phyloP scores from a whole-genome alignment of 2,797 vertebrate genomes.

The Fistularia commersonii region DNA sequence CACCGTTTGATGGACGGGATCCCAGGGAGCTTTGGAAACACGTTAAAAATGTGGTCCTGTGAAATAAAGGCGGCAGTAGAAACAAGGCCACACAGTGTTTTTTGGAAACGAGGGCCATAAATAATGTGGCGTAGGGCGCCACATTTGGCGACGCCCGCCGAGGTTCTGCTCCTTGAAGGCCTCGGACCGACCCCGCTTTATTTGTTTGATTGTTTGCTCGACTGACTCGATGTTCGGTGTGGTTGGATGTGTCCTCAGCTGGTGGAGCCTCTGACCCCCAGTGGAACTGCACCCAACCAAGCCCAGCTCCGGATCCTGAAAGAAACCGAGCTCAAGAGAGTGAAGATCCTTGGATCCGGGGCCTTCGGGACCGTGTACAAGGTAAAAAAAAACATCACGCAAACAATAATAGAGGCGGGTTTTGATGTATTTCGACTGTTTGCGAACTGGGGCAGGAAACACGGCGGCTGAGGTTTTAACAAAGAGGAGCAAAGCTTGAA shows the following conservation, averaged over 20 bases:
- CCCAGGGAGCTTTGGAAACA: too few relatives aligned
- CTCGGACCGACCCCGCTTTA: too few relatives aligned
- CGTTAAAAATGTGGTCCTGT: too few relatives aligned
- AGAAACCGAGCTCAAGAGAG: slow-evolving; percentile 93
- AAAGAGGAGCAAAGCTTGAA: background rate
- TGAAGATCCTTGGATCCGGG: slow-evolving; percentile 94
- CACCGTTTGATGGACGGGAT: too few relatives aligned
- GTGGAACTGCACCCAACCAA: slow-evolving; percentile 95
- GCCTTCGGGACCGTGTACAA: slow-evolving; percentile 98
- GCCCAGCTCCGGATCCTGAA: slow-evolving; percentile 97
- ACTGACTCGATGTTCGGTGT: background rate
- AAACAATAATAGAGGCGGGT: too few relatives aligned
- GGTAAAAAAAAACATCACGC: slow-evolving; percentile 75
- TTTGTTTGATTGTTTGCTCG: background rate
- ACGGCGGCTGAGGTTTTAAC: background rate
- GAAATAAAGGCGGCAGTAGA: too few relatives aligned
- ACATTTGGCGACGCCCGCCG: too few relatives aligned
- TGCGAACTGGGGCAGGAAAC: background rate
- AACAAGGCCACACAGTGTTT: too few relatives aligned
- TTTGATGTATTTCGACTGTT: too few relatives aligned
- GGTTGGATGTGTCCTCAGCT: slow-evolving; percentile 72
- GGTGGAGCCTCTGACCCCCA: slow-evolving; percentile 95
- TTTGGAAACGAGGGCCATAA: too few relatives aligned
- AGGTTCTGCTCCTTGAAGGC: too few relatives aligned
- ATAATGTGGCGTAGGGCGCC: too few relatives aligned